Evolutionary conservation across 1,140 invertebrate species (phyloP).

Genomic region (Kradibia gibbosae): DNA sequence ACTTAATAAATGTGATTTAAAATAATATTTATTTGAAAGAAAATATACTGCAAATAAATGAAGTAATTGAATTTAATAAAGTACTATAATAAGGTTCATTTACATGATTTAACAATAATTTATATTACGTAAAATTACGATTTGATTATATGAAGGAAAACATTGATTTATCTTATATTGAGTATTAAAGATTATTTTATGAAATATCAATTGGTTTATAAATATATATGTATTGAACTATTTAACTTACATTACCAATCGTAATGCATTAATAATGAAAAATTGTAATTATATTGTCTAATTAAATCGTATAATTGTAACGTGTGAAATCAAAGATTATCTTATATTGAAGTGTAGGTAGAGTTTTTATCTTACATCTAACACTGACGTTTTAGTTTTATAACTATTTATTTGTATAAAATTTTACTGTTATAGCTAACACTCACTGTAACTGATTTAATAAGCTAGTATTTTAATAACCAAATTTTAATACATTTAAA

Average conservation of each 20-base stretch:
- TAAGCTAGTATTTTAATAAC: background rate
- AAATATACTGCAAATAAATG: background rate
- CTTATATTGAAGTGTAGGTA: too few relatives aligned
- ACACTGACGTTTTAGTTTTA: background rate
- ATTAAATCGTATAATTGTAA: background rate
- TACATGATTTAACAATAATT: background rate
- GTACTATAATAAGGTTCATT: background rate
- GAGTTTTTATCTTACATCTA: too few relatives aligned
- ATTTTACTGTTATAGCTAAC: background rate
- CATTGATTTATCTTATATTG: too few relatives aligned
- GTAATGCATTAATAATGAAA: too few relatives aligned
- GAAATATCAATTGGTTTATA: too few relatives aligned
- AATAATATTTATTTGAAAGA: background rate
- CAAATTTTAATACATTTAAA: too few relatives aligned
- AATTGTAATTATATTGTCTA: conserved; percentile 10
- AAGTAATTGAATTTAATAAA: background rate
- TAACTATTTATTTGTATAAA: conserved; percentile 7
- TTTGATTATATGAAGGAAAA: background rate
- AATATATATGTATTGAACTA: too few relatives aligned
- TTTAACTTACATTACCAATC: too few relatives aligned
- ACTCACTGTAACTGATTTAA: background rate
- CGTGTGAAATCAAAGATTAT: too few relatives aligned
- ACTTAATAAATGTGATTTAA: background rate
- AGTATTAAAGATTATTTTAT: too few relatives aligned
- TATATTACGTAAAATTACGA: background rate